Conservation (phyloP, 2,888 invertebrate genomes). For the Carpatolechia fugitivella region DNA sequence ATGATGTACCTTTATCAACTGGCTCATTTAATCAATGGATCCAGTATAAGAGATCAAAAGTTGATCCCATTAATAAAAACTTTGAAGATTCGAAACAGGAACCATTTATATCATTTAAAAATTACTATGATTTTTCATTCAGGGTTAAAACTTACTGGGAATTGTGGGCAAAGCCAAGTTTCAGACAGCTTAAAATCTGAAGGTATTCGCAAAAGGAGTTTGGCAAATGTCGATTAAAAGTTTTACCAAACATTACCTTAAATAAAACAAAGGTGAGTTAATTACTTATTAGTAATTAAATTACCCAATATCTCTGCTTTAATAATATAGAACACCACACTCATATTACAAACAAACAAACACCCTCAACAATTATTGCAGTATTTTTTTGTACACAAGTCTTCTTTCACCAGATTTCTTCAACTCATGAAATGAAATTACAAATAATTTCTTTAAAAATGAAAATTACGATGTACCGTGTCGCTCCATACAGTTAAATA, state of each 20-base stretch:
- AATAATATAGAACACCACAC: no score
- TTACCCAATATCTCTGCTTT: no score
- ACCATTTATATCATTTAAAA: slow-evolving; percentile 58
- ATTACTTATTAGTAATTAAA: no score
- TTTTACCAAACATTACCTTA: neutral
- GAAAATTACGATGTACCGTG: slow-evolving; percentile 54
- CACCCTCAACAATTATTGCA: no score
- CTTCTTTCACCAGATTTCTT: neutral
- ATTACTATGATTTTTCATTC: slow-evolving; percentile 52
- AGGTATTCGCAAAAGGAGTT: slow-evolving; percentile 55
- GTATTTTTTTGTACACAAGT: no score
- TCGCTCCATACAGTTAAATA: slow-evolving; percentile 59
- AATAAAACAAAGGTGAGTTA: neutral
- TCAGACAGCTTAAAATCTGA: slow-evolving; percentile 46
- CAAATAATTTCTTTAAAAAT: slow-evolving; percentile 20
- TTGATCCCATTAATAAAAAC: slow-evolving; percentile 62
- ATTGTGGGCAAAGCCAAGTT: slow-evolving; percentile 75
- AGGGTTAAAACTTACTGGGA: slow-evolving; percentile 74
- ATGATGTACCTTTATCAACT: slow-evolving; percentile 33
- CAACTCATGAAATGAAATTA: neutral
- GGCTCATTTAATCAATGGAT: slow-evolving; percentile 72
- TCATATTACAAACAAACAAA: no score
- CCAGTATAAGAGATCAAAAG: slow-evolving; percentile 63
- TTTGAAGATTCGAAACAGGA: slow-evolving; percentile 57
- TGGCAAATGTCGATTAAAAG: slow-evolving; percentile 68